Evolutionary conservation across 2,113 vertebrate genomes (phyloP).

Genomic region (Recurvirostra avosetta): DNA sequence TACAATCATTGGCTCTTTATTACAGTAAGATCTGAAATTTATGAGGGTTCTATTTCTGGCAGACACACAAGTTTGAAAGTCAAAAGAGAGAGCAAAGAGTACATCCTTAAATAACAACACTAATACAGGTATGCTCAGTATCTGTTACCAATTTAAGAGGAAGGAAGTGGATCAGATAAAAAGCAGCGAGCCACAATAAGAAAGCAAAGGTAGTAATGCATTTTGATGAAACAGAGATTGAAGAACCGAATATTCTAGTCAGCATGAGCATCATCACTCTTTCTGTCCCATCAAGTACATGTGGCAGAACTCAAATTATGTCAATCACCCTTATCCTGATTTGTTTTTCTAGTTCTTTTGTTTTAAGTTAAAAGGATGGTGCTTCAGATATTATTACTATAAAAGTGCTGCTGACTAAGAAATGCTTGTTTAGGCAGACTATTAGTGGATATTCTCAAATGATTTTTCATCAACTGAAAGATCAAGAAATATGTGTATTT

Average conservation of each 20-base stretch:
- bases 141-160: not conserved
- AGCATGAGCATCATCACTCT: not conserved
- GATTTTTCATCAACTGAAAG: not conserved
- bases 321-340: not conserved
- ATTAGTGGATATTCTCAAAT: not conserved
- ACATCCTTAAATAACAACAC: not conserved
- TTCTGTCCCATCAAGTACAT: not conserved
- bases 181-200: not conserved
- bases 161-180: not conserved
- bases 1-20: not conserved
- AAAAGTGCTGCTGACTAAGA: not conserved
- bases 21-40: not conserved
- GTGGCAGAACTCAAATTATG: not conserved
- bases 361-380: not conserved
- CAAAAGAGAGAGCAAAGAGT: not conserved
- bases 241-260: not conserved
- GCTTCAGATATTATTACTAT: not conserved
- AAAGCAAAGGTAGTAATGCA: not conserved
- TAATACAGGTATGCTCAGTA: not conserved
- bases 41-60: not conserved
- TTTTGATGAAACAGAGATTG: not conserved
- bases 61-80: not conserved
- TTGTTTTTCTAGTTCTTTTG: not conserved
- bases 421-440: not conserved
- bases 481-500: not conserved